A percentile compares a stretch with the other conserved stretches of the same genome.
Conservation (phyloP, 2,797 vertebrate genomes). For the Furcifer pardalis region DNA sequence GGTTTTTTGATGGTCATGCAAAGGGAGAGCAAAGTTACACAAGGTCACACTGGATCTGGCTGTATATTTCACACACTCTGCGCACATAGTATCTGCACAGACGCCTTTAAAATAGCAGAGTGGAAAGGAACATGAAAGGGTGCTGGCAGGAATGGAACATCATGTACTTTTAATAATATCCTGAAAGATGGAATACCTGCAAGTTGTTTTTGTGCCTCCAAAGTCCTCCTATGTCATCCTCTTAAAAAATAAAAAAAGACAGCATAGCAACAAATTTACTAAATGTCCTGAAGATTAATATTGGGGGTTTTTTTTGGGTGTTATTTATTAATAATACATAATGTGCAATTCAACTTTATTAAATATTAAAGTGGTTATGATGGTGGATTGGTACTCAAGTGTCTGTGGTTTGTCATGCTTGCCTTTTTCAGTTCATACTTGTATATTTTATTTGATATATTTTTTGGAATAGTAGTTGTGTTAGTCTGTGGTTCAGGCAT, state of each 20-base stretch:
- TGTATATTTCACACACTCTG: slow-evolving; percentile 53
- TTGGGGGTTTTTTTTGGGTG: too few species aligned
- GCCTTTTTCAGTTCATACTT: background rate
- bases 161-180: slow-evolving; percentile 43
- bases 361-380: too few species aligned
- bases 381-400: background rate
- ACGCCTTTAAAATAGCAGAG: slow-evolving; percentile 42
- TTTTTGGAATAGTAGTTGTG: too few species aligned
- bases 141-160: slow-evolving; percentile 33
- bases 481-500: too few species aligned
- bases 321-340: too few species aligned
- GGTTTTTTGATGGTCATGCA: background rate
- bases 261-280: too few species aligned
- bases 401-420: background rate
- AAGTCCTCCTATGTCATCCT: background rate
- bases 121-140: slow-evolving; percentile 60
- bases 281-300: too few species aligned
- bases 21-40: slow-evolving; percentile 29
- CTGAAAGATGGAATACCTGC: background rate
- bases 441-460: background rate
- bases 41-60: slow-evolving; percentile 56
- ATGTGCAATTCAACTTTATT: too few species aligned
- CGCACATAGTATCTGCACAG: slow-evolving; percentile 52
- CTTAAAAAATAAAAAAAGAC: too few species aligned
- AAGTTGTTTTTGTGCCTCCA: background rate